Evolutionary conservation across 2,888 invertebrate species (phyloP).

Genomic region (Pediacus dermestoides): DNA sequence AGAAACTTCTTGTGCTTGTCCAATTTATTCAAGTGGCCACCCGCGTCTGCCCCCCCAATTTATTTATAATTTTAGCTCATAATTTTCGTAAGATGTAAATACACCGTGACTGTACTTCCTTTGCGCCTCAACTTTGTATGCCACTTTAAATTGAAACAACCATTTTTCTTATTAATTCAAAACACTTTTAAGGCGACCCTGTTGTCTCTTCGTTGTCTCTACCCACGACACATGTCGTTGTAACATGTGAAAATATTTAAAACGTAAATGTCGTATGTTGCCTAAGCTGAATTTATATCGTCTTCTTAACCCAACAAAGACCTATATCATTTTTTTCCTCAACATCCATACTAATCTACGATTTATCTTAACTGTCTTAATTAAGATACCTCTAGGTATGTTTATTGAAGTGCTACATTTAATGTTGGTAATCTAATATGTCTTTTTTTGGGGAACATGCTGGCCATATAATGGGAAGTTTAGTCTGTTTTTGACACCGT

Average conservation of each 20-base stretch:
- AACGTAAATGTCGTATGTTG: constrained; percentile 13
- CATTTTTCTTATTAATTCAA: constrained; percentile 46
- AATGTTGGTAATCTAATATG: too few relatives aligned
- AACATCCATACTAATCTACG: too few relatives aligned
- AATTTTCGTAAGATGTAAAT: constrained; percentile 40
- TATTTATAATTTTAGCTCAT: too few relatives aligned
- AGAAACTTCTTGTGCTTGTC: constrained; percentile 14
- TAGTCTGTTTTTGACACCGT: too few relatives aligned
- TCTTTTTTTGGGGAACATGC: too few relatives aligned
- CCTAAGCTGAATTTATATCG: constrained; percentile 13
- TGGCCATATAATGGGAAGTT: too few relatives aligned
- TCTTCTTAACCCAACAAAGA: constrained; percentile 12
- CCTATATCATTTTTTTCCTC: constrained; percentile 14
- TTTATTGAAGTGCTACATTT: too few relatives aligned
- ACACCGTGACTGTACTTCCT: constrained; percentile 42
- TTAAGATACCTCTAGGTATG: constrained; percentile 15
- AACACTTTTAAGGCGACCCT: constrained; percentile 34
- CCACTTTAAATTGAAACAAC: constrained; percentile 37
- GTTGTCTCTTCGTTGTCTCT: too few relatives aligned
- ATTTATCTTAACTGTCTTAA: constrained; percentile 12
- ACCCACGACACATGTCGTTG: constrained; percentile 26
- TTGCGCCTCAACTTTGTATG: constrained; percentile 23
- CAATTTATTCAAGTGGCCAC: constrained; percentile 13
- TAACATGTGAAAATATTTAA: constrained; percentile 28
- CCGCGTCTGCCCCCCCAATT: not conserved